Base-by-base conservation (phyloP, 2,797 vertebrate genomes). In the Aquila chrysaetos region DNA sequence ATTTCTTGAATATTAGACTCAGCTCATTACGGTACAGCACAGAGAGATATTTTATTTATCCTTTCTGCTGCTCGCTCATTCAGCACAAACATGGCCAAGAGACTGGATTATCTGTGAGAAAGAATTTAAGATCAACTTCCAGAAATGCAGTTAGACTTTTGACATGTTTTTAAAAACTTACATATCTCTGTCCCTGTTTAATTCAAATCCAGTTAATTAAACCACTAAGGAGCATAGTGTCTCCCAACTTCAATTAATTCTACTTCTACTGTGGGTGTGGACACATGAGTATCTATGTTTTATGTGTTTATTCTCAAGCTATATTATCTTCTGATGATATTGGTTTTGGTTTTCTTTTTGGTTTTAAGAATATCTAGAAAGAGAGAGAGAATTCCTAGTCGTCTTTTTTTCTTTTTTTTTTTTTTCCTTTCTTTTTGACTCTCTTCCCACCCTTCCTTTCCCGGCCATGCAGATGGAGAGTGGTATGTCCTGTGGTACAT, bases 171-270 rank as follows among this genome's bases (percentile, higher is more conserved):
- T 48, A 37, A 86, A 92, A 97, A 94, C 72, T 94, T 90, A 25
- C 24, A 48, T 86, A 33, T 82, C 79, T 93, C 90, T 94, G 63
- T 95, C 92, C 95, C 67, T 91, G n/a, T 74, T 94, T 84, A 95
- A 93, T 91, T 96, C 75, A 93, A 92, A 96, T 57, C 23, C 74
- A 95, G 83, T 85, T 96, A 88, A 97, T 97, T 97, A 91, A 92
- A 97, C 74, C 81, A 92, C 93, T 77, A 69, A 94, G 69, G 92
- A 94, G 11, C 70, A 59, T 12, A 87, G 39, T 88, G 49, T 97
- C 77, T 95, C 91, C 81, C 91, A 97, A 92, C 33, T 96, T 97
- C 80, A 96, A 97, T 96, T 97, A 97, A 97, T 97, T 96, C 35
- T 53, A 49, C 91, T 97, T 96, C 90, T 82, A 67, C 53, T 67